Base-by-base conservation (phyloP, 2,888 invertebrate species). In the Sceliomorpha sp. region DNA sequence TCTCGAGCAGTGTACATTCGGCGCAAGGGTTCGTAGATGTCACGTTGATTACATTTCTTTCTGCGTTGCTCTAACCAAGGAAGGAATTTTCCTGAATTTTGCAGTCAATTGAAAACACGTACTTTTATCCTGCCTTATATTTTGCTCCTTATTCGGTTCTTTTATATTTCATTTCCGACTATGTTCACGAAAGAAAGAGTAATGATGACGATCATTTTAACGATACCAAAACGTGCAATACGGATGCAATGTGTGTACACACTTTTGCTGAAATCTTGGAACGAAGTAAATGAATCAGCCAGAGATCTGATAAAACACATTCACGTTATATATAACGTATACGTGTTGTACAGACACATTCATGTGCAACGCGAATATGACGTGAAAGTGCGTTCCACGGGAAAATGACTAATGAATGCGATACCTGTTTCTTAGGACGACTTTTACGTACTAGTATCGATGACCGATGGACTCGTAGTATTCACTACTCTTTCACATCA, bases 391-490 rank as follows among this genome's bases (percentile, higher is more conserved):
- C 26, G 8, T 20, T 20, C 20, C 20, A 15, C 24, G 12, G 36
- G 20, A 17, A 24, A 17, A 0, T n/a, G 51, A 34, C 13, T 37
- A 39, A 55, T 12, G 27, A 27, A 34, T 47, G 40, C 62, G 45
- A 31, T 59, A n/a, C 36, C 17, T 17, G 37, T 62, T 48, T 32
- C 80, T 87, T 81, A 95, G 94, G 92, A 93, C 34, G 93, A 93
- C 50, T 96, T 96, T 85, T 93, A 93, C 51, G 93, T 94, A 76
- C 92, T 95, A 0, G 93, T 96, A 72, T 95, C 96, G 0, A 93
- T 96, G 93, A 91, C 92, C 51, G 94, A 96, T 78, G 96, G 96
- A 0, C 91, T 94, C 0, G 93, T 96, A 0, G 90, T 96, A 76
- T 94, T 93, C 78, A 93, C 94, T 6, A 94, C 95, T 0, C 89